Conservation (phyloP, 2,888 invertebrate genomes). For the Trichogramma evanescens region DNA sequence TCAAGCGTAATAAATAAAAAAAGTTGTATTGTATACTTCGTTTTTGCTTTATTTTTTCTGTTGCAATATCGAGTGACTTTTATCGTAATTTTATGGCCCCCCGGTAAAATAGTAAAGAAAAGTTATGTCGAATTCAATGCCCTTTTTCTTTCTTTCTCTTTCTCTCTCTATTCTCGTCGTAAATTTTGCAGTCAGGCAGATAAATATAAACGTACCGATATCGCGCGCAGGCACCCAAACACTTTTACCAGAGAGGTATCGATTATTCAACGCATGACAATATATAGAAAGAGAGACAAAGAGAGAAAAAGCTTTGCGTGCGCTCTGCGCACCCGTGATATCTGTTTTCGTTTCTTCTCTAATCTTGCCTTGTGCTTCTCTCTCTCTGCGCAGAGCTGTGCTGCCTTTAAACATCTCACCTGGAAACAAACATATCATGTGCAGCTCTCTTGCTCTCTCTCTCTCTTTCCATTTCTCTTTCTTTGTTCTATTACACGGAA, state of each 20-base stretch:
- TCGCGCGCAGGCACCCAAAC: not conserved
- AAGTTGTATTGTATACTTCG: too few relatives aligned
- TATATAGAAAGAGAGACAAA: not conserved
- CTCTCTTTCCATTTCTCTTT: slow-evolving; percentile 1
- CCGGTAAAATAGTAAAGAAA: too few relatives aligned
- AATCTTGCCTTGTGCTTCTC: not conserved
- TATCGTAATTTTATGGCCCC: too few relatives aligned
- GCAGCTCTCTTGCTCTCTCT: not conserved
- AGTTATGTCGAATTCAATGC: not conserved
- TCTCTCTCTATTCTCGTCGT: not conserved
- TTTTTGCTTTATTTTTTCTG: too few relatives aligned
- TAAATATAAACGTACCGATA: not conserved
- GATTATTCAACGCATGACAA: not conserved
- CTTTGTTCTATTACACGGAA: not conserved
- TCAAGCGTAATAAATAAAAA: too few relatives aligned
- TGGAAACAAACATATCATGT: not conserved
- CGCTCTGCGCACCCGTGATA: not conserved
- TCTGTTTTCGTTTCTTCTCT: not conserved
- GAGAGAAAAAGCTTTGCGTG: not conserved
- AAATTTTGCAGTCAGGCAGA: not conserved
- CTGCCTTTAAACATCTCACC: not conserved
- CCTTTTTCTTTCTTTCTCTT: not conserved
- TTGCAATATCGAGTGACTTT: too few relatives aligned
- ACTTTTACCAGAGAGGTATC: too few relatives aligned
- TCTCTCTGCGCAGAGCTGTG: not conserved